Conservation (phyloP, 2,888 invertebrate species). For the Dichetophora obliterata region DNA sequence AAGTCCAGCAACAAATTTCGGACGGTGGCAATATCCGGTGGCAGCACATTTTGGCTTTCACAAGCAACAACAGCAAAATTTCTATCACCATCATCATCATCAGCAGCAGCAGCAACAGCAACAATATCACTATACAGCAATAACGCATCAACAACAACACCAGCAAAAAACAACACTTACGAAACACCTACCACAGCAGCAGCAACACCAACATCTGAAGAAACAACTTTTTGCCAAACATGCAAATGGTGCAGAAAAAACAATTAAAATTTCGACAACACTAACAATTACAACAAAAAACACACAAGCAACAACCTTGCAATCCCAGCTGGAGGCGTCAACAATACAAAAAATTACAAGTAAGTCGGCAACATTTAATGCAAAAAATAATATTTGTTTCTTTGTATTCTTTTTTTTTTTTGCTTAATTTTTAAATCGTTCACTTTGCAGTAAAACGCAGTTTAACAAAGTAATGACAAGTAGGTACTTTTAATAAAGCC, state of each 20-base stretch:
- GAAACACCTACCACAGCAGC: not conserved
- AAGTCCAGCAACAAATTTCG: not conserved
- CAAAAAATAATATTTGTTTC: not conserved
- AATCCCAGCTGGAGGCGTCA: not conserved
- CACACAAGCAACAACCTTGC: not conserved
- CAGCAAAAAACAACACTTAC: not conserved
- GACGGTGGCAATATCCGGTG: not conserved
- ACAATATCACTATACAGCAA: not conserved
- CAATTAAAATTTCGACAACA: not conserved
- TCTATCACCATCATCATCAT: not conserved
- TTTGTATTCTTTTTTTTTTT: not conserved
- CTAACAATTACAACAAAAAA: not conserved
- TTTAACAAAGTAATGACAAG: too few relatives aligned
- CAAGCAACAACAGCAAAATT: not conserved
- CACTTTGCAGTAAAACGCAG: too few relatives aligned
- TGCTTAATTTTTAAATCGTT: too few relatives aligned
- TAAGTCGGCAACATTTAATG: constrained; percentile 1
- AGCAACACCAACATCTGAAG: not conserved
- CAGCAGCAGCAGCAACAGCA: not conserved
- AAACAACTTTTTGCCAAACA: too few relatives aligned
- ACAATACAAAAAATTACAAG: not conserved
- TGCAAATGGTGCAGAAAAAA: not conserved
- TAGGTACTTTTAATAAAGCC: too few relatives aligned
- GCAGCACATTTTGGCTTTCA: not conserved
- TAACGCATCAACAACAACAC: not conserved